Base-by-base conservation (phyloP, 2,797 vertebrate genomes). In the Sebastes minor region DNA sequence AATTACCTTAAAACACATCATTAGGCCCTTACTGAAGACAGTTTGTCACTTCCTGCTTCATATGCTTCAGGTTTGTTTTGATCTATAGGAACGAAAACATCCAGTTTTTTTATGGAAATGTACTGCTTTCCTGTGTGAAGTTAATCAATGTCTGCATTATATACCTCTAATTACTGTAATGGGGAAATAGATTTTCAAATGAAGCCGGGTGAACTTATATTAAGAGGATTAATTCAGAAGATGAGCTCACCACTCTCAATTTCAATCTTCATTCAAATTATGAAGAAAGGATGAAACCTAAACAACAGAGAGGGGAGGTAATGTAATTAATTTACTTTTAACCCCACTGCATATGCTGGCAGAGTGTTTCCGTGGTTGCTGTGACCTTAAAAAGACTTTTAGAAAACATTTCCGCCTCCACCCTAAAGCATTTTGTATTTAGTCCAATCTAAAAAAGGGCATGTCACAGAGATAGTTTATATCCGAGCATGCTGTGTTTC, bases 1-100 rank as follows among this genome's bases (percentile, higher is more conserved):
- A 89, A 86, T 92, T 83, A 87, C 86, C 59, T 78, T 80, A 76
- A 82, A 88, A 86, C 73, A 84, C 74, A 71, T 84, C 64, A 80
- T 85, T 80, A 73, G 28, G 25, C 46, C 38, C 3, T 74, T 20
- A 28, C 64, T 85, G 7, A 53, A 66, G 33, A 61, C 42, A 49
- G 56, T 78, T 66, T 78, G 33, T 67, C 52, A 57, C 52, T 25
- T 76, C 61, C n/a, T 71, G n/a, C 32, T 60, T 3, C 3, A 10
- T 7, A 25, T 5, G 18, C 12, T 25, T 42, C 27, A 22, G 55
- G 56, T 64, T 74, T 81, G 28, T 71, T 88, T 68, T 65, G 20
- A 30, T 27, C 8, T 30, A 23, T 22, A 33, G 49, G 8, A 63
- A 14, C 55, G 6, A 76, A 60, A 78, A 55, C 13, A 25, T 70